Base-by-base conservation (phyloP, 2,888 invertebrate genomes). In the Megamerina dolium region DNA sequence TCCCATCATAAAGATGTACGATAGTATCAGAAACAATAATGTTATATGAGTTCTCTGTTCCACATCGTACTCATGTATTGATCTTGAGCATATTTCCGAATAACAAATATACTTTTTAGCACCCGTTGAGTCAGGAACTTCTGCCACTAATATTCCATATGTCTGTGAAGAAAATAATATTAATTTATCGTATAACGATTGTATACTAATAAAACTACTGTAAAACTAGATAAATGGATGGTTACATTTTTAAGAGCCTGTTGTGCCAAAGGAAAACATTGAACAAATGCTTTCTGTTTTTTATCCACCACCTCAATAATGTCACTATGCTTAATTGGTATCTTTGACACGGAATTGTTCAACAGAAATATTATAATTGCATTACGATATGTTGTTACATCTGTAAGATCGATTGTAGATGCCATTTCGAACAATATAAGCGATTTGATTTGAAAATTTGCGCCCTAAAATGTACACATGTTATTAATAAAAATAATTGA, bases 1-100 rank as follows among this genome's bases (percentile, higher is more conserved):
- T 5, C 56, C 60, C 17, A 54, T 53, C 63, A 63, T 60, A 36
- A 57, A 58, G 14, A 63, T 55, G 36, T 59, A 59, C 1, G 63
- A 60, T 4, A 63, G 50, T 33, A 61, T 51, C 9, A 63, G 38
- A 39, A 59, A 61, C 3, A 63, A 39, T n/a, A 63, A 43, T 3
- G 58, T 58, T 35, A 58, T 42, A 4, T 61, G 48, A 1, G 49
- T 49, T 20, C 46, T 45, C 29, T 63, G 60, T 5, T 46, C 38
- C 14, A 43, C 39, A 16, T 57, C 56, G 37, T 46, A 56, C 30
- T 56, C 49, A 1, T 40, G 20, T 3, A 46, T 19, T 2, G 59
- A 55, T 8, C 50, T 46, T 2, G 50, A 49, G 2, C 45, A 8
- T 10, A 55, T 43, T 18, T 52, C 45, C 2, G 59, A 58, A 23